Evolutionary conservation across 2,113 vertebrate species (phyloP).

Genomic region (Balaenoptera acutorostrata): DNA sequence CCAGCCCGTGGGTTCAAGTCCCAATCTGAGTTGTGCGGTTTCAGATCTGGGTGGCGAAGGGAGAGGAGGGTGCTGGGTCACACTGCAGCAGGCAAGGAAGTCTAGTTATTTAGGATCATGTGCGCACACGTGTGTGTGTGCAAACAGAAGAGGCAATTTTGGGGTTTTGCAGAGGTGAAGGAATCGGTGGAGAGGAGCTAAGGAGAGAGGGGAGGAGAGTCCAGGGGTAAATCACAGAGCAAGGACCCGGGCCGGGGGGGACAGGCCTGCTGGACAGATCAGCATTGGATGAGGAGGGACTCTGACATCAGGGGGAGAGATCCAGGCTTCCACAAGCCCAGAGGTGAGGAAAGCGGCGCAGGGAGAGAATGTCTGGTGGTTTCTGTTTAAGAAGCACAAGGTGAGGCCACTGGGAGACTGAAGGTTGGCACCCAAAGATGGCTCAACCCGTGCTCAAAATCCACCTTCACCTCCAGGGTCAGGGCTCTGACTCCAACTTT

Average conservation of each 20-base stretch:
- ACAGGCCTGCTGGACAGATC: not conserved
- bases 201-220: not conserved
- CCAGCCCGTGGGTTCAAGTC: too few species aligned
- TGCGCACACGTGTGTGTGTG: not conserved
- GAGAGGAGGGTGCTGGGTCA: not conserved
- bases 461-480: not conserved
- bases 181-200: not conserved
- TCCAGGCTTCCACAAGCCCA: not conserved
- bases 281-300: not conserved
- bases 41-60: not conserved
- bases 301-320: not conserved
- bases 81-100: not conserved
- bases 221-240: not conserved
- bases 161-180: not conserved
- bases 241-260: fast-evolving
- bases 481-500: not conserved
- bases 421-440: not conserved
- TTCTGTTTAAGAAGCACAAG: not conserved
- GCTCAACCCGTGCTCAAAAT: not conserved
- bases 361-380: not conserved
- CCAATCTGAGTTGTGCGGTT: not conserved
- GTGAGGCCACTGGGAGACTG: fast-evolving
- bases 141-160: not conserved
- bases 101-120: not conserved
- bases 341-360: not conserved